Evolutionary conservation across 2,113 vertebrate genomes (phyloP), one percentile per base, ranked within the genome.

Genomic region (Hemibagrus wyckioides): DNA sequence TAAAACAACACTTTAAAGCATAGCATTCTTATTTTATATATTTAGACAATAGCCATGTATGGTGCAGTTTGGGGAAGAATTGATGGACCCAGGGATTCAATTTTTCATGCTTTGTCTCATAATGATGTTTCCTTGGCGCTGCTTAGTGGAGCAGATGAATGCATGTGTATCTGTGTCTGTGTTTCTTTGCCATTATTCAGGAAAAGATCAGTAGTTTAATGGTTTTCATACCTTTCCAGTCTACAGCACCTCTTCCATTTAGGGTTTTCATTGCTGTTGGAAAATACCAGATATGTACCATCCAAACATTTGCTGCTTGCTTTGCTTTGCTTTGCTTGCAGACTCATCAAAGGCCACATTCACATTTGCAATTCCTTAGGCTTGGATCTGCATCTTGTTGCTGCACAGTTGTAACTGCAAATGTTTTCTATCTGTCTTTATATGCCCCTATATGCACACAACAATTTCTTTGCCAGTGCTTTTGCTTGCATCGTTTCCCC

Each of bases 151-250:
- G 14, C 48, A 50, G 71, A 75, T 15, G 75, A 77, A 77, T 77
- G 8, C 14, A 9, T 30, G 11, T 15, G 13, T 76, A n/a, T 50
- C 13, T 28, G 39, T 15, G 23, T 28, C 4, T 50, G 6, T 50
- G 4, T 9, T 52, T 30, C 48, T 75, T 48, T 39, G 23, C n/a
- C 71, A 75, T 75, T 48, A 28, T 79, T n/a, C 30, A 33, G 75
- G n/a, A 79, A 79, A 77, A 30, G 28, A 30, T 52, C 7, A 1
- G 13, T 52, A 30, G 75, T 30, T 76, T 79, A 14, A 52, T 30
- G 15, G 75, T 8, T 79, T 80, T 80, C 77, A 25, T 80, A 56
- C 50, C 50, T 80, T 56, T 36, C 30, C 77, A 56, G 50, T 80
- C 11, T 80, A 28, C 10, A 80, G 54, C 54, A 25, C 54, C 4